Evolutionary conservation across 2,888 invertebrate species (phyloP), one percentile per base, ranked within the genome.

Genomic region (Ischnus inquisitorius): DNA sequence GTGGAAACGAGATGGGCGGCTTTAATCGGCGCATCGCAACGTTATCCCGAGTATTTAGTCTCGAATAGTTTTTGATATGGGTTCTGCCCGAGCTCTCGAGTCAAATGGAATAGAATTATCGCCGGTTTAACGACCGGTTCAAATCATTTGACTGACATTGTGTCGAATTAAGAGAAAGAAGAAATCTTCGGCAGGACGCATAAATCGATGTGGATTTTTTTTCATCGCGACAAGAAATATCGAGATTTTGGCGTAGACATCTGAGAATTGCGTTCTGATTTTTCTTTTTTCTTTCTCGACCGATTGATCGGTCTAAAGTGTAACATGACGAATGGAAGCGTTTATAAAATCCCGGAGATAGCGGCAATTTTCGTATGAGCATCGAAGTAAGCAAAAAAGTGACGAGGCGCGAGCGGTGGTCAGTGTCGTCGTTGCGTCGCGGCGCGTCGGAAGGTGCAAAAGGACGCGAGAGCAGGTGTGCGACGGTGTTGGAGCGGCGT

Each of bases 401-500:
- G 68, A 80, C 65, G 69, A 22, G 19, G 22, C 22, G 19, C 54
- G 65, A 68, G 79, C 69, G 79, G 68, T 77, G 57, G 81, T 69
- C 46, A 62, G 62, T 67, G 64, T 74, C 78, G 81, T 80, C 84
- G 75, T 76, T 54, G 41, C 16, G 65, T 22, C 68, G 78, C 74
- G 72, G 76, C 51, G 83, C 81, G 79, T 79, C 83, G 83, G 85
- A 85, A 85, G 86, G 85, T 84, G 85, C 84, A 87, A 78, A 85
- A 80, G 80, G 79, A 75, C 25, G 75, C 28, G 62, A 76, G 60
- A 86, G 88, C 88, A 88, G 88, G 54, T 54, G 54, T 54, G 87
- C 82, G 85, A 83, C 81, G 83, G 86, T 65, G 41, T 80, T 16
- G 48, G 19, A 62, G 75, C 68, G 75, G 57, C 71, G 67, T 86